Conservation (phyloP, 2,797 vertebrate species). For the Eutrigla gurnardus region DNA sequence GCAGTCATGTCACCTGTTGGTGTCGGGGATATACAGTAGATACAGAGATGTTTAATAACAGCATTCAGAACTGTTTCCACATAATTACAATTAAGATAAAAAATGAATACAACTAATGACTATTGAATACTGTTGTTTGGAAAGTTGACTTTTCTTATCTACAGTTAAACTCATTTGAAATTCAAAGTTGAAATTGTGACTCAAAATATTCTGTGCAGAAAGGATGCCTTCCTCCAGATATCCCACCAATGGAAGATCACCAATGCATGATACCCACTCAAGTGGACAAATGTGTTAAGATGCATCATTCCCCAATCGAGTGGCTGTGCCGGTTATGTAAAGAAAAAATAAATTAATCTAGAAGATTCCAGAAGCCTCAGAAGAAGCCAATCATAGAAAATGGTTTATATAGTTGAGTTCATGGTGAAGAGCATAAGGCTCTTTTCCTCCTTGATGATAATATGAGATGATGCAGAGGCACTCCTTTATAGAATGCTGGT, state of each 20-base stretch:
- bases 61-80: background rate
- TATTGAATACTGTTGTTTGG: background rate
- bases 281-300: background rate
- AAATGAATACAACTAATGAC: background rate
- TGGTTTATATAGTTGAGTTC: conserved; percentile 24
- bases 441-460: conserved; percentile 32
- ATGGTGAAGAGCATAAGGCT: background rate
- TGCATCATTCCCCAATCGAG: background rate
- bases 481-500: conserved; percentile 1
- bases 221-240: background rate
- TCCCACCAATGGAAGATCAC: background rate
- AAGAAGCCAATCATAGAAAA: background rate
- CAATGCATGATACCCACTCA: background rate
- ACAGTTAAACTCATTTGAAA: background rate
- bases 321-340: conserved; percentile 3
- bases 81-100: background rate
- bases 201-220: background rate
- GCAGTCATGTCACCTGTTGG: background rate
- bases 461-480: conserved; percentile 14
- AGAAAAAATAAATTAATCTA: conserved; percentile 19
- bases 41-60: conserved; percentile 1
- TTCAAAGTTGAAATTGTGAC: conserved; percentile 6
- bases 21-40: conserved; percentile 7
- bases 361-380: background rate
- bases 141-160: background rate